phyloP scores from a whole-genome alignment of 2,113 vertebrate genomes.

The Chaetodon auriga region DNA sequence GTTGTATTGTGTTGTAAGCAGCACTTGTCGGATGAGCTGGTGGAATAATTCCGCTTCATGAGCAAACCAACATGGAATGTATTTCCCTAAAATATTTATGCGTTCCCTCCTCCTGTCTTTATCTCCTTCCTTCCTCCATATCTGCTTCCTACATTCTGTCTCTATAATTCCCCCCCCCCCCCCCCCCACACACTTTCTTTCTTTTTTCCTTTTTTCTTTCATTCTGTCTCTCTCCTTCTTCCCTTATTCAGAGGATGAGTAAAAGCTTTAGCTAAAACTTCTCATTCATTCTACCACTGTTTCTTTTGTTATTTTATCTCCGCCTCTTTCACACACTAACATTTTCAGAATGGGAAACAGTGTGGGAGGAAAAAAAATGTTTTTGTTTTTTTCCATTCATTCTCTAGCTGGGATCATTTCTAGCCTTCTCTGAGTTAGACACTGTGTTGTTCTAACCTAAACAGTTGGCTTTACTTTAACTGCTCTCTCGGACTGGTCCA shows the following conservation, averaged over 20 bases:
- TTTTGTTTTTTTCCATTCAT: neutral
- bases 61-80: conserved; percentile 61
- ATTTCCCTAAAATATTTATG: conserved; percentile 68
- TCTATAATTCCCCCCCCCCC: neutral
- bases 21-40: neutral
- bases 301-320: neutral
- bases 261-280: neutral
- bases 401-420: neutral
- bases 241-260: neutral
- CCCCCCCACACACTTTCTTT: conserved; percentile 5
- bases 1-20: neutral
- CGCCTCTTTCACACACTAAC: neutral
- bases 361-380: neutral
- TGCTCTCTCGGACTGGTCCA: neutral
- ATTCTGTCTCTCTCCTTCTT: neutral
- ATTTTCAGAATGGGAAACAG: neutral
- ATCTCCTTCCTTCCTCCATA: conserved; percentile 78
- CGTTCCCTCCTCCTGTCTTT: conserved; percentile 59
- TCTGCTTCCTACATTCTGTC: conserved; percentile 71
- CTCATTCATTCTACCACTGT: neutral
- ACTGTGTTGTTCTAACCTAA: neutral
- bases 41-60: conserved; percentile 30
- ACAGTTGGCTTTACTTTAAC: neutral
- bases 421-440: neutral
- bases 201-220: neutral